Base-by-base conservation (phyloP, 2,797 vertebrate genomes). In the Coranthus polyacanthus region DNA sequence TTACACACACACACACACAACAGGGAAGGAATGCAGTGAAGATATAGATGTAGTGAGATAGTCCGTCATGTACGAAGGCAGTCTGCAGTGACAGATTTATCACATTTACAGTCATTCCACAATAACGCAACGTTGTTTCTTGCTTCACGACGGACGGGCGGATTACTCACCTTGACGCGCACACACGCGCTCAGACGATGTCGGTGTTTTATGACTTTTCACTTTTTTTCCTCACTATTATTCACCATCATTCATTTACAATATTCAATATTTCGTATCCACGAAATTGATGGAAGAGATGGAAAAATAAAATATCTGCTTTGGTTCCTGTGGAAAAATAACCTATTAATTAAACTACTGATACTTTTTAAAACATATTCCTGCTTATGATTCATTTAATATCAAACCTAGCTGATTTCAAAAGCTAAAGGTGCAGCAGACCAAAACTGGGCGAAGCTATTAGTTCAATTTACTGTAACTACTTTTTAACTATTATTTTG, bases 111-210 rank as follows among this genome's bases (percentile, higher is more conserved):
- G 46, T 45, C 42, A 47, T 26, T 65, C 49, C 52, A 36, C 29
- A 26, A 49, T 66, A 59, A 84, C 60, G 63, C 59, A 55, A 17
- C 16, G 0, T 13, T 21, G 85, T 76, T 83, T 73, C 70, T 61
- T 76, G 74, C 37, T 50, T 41, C 60, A 68, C 69, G 62, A 50
- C 75, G 84, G 68, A 84, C 70, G 78, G 50, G 60, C 26, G 45
- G 36, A 50, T 69, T 62, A 17, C 37, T 51, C 51, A 68, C 21
- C 24, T 3, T 20, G n/a, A 63, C 56, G 50, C 36, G 53, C 34
- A 60, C 34, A 60, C 38, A 38, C 11, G 34, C 12, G 45, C 17
- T 51, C 51, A 70, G 20, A 55, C n/a, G 17, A 45, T 3, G 22
- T 3, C 55, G n/a, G n/a, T n/a, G n/a, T n/a, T n/a, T n/a, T n/a